Evolutionary conservation across 2,113 vertebrate genomes (phyloP).

Genomic region (Platysteira castanea): DNA sequence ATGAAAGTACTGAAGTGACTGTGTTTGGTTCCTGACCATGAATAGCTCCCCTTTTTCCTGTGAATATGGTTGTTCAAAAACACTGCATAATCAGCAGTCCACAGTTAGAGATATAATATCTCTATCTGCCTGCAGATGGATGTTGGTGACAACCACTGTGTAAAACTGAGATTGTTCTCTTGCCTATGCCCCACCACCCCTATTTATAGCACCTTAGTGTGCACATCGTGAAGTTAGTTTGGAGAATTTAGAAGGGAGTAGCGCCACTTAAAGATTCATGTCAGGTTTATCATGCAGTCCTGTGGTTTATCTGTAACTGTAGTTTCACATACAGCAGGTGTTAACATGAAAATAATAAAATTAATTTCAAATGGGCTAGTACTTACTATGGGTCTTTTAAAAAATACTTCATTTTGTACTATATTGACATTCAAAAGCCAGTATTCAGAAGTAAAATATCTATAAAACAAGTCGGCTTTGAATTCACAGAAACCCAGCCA

Average conservation of each 20-base stretch:
- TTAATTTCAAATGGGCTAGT: not conserved
- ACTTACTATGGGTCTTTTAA: not conserved
- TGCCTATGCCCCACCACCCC: not conserved
- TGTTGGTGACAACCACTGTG: not conserved
- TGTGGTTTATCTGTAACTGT: not conserved
- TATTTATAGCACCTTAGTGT: not conserved
- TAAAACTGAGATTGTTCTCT: not conserved
- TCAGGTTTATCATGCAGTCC: not conserved
- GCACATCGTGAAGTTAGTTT: not conserved
- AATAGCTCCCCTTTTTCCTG: not conserved
- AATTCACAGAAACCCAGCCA: not conserved
- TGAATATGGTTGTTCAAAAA: not conserved
- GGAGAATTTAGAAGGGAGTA: not conserved
- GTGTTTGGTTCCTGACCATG: not conserved
- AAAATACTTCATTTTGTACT: not conserved
- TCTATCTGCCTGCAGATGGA: not conserved
- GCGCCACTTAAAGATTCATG: not conserved
- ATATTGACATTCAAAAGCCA: not conserved
- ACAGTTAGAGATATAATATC: not conserved
- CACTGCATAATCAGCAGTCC: not conserved
- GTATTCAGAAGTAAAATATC: not conserved
- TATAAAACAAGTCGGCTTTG: not conserved
- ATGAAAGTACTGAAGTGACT: not conserved
- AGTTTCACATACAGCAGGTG: not conserved
- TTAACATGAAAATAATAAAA: not conserved